Conservation (phyloP, 2,888 invertebrate genomes). For the Dasysyrphus tricinctus region DNA sequence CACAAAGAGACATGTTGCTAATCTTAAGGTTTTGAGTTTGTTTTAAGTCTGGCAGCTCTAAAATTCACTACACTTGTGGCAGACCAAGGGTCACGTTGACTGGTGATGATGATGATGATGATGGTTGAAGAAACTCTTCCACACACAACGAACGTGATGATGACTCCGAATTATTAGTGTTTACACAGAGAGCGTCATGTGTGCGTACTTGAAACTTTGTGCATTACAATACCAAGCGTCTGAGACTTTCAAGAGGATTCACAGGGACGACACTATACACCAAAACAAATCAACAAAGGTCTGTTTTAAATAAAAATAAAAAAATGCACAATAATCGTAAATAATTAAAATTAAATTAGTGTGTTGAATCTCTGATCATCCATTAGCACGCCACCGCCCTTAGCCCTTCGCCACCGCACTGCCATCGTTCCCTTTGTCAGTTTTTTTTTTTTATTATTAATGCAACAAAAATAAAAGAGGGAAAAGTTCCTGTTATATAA, state of each 20-base stretch:
- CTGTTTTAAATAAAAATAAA: slow-evolving; percentile 27
- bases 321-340: slow-evolving; percentile 62
- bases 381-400: slow-evolving; percentile 14
- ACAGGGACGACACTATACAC: slow-evolving; percentile 15
- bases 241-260: slow-evolving; percentile 31
- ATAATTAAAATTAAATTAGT: slow-evolving; percentile 74
- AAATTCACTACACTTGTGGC: slow-evolving; percentile 22
- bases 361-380: slow-evolving; percentile 58
- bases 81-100: slow-evolving; percentile 60
- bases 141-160: slow-evolving; percentile 19
- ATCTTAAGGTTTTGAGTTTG: too few species aligned
- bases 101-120: slow-evolving; percentile 3
- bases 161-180: slow-evolving; percentile 49
- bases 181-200: slow-evolving; percentile 66
- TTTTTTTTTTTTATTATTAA: background rate
- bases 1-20: too few species aligned
- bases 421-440: background rate
- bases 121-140: slow-evolving; percentile 43
- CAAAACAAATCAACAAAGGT: slow-evolving; percentile 32
- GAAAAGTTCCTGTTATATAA: slow-evolving; percentile 56
- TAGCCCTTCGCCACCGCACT: background rate
- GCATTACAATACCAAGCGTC: slow-evolving; percentile 32
- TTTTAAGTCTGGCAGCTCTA: background rate
- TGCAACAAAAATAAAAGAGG: background rate
- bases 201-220: slow-evolving; percentile 62